These are phyloP conservation scores for Rosalia funebris DNA, from an alignment of 2,888 invertebrate genomes.

Conservation along the genomic window DNA sequence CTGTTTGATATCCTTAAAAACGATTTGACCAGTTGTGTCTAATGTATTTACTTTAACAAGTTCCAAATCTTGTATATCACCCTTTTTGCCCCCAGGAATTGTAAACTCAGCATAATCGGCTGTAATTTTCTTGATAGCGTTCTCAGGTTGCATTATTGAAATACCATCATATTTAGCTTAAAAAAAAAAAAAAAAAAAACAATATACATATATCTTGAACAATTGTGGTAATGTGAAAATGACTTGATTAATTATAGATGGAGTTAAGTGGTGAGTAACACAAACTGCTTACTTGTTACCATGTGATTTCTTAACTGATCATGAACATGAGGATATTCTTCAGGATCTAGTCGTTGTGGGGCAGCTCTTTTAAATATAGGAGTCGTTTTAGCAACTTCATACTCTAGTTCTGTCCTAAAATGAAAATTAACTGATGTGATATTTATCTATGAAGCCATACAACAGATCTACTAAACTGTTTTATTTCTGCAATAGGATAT, in stretches of 20 bases:
- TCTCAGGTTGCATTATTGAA: constrained; percentile 71
- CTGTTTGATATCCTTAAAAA: constrained; percentile 86
- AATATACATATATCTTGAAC: no score
- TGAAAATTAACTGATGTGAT: neutral
- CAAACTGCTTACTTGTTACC: constrained; percentile 50
- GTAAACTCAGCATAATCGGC: constrained; percentile 87
- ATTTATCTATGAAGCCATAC: neutral
- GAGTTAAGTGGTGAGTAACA: no score
- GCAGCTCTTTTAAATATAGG: constrained; percentile 58
- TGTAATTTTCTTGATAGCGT: constrained; percentile 76
- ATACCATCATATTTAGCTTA: constrained; percentile 54
- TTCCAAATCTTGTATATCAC: constrained; percentile 69
- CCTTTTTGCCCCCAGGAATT: constrained; percentile 77
- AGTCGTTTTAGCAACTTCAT: constrained; percentile 48
- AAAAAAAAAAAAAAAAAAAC: constrained; percentile 28
- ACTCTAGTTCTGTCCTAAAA: constrained; percentile 50
- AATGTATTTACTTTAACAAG: constrained; percentile 57
- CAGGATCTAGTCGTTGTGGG: constrained; percentile 59
- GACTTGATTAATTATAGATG: no score
- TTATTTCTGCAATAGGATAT: constrained; percentile 41
- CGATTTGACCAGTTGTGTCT: constrained; percentile 84
- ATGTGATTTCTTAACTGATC: constrained; percentile 75
- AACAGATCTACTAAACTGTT: constrained; percentile 40
- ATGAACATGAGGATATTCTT: constrained; percentile 87
- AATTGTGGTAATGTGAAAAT: no score